These are phyloP conservation scores for Ligdia adustata DNA, from an alignment of 2,888 invertebrate species.

Conservation along the genomic window DNA sequence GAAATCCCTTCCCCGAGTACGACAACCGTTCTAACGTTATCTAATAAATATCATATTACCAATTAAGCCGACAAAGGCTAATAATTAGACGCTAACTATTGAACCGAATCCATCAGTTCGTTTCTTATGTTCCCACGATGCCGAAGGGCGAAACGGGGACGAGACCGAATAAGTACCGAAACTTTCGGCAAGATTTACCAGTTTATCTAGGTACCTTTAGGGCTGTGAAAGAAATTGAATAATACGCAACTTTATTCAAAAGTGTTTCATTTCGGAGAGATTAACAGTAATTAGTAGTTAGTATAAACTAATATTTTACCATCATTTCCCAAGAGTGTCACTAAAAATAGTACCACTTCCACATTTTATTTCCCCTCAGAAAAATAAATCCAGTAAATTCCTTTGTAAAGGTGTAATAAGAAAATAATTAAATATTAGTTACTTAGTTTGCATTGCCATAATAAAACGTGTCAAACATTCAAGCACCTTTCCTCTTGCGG, in stretches of 20 bases:
- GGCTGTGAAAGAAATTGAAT: neutral
- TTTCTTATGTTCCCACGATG: constrained; percentile 51
- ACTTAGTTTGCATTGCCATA: neutral
- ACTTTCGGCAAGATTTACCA: constrained; percentile 9
- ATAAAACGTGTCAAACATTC: constrained; percentile 10
- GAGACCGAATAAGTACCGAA: constrained; percentile 18
- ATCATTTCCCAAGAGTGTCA: no score
- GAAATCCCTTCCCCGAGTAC: constrained; percentile 14
- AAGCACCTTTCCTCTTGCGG: constrained; percentile 15
- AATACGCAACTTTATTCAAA: neutral
- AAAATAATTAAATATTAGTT: neutral
- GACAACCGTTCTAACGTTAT: constrained; percentile 24
- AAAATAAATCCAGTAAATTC: no score
- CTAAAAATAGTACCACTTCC: no score
- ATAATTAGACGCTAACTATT: constrained; percentile 52
- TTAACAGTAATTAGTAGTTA: no score
- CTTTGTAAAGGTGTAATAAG: no score
- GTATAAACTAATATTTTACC: no score
- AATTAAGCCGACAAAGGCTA: constrained; percentile 53
- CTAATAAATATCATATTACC: constrained; percentile 50
- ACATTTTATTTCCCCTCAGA: no score
- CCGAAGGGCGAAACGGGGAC: constrained; percentile 21
- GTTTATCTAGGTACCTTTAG: no score
- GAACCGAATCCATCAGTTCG: constrained; percentile 48
- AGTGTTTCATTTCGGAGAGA: no score